Base-by-base conservation (phyloP, 2,113 vertebrate species). In the mouse (Mus musculus) region DNA sequence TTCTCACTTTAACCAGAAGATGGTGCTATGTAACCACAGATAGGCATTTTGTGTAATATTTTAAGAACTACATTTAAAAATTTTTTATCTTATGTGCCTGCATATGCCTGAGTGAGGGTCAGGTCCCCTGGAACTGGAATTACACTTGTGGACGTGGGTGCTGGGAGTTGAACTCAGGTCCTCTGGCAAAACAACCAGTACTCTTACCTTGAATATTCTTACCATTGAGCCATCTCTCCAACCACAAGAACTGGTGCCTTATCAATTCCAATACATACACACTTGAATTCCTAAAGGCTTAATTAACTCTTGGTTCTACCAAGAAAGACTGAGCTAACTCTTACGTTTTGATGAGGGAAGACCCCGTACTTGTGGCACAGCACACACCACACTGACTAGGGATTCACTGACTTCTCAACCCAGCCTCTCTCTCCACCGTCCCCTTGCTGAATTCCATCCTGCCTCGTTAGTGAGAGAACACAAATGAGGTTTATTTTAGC, bases 1-100 rank as follows among this genome's bases (percentile, higher is more conserved):
- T 95, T 94, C 90, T 81, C 89, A 87, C 6, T 88, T 95, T 80
- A 91, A 92, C 96, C 97, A 97, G 94, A 46, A 98, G 96, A 91
- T 97, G 96, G 97, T 89, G 96, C 95, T 97, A 1, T 96, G 87
- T 26, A 77, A 59, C n/a, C 77, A 8, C 89, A 71, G 59, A 80
- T 30, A 77, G 39, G n/a, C 46, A 56, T 59, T 87, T 59, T 87
- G 71, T 78, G 6, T 22, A 77, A 7, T 61, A 49, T 14, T 20
- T 73, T 20, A 46, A 72, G 26, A 75, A 65, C 52, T 81, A 39
- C 19, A 81, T 46, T 61, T 59, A 2, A 10, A n/a, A 49, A 6
- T 4, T 54, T 24, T 81, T 59, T 59, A 16, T 11, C 20, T 46
- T 42, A 30, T 56, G 30, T 80, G 7, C 16, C 78, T 65, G 59